Base-by-base conservation (phyloP, 2,797 vertebrate species). In the Geotrypetes seraphini region DNA sequence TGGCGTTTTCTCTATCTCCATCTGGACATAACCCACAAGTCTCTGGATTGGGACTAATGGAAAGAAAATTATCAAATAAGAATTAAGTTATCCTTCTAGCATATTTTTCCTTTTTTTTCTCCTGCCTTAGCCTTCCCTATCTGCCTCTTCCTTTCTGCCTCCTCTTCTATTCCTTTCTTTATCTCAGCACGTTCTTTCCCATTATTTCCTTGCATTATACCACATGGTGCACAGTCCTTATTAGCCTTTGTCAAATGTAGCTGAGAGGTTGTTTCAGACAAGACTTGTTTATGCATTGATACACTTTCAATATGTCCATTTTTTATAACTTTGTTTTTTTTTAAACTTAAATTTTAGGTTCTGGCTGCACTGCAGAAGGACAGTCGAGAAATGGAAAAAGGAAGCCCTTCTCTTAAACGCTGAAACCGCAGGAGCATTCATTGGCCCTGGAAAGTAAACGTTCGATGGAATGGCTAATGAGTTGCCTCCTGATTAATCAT, bases 351-450 rank as follows among this genome's bases (percentile, higher is more conserved):
- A 35, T 26, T 34, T 20, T 49, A 90, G 92, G 83, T 96, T 25
- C 78, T 96, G 51, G 78, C 86, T 47, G 70, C 83, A 8, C 51
- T 96, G 47, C 92, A 93, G 80, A 96, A 87, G 43, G 87, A 85
- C 63, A 82, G 67, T 49, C 68, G 77, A 20, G 82, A 90, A 10
- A 66, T 53, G 68, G 90, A 91, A 41, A 80, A 69, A 52, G 78
- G 83, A 53, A 93, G 89, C 62, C 91, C 82, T 2, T 79, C 81
- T 10, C 84, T 86, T 50, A 86, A 85, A 53, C 88, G 47, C 63
- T 97, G 79, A 87, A 23, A 10, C 13, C 7, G 5, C 2, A 3
- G 17, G 27, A 7, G 26, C 18, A 24, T 28, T 36, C 22, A 13
- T 28, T 24, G 46, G 31, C 8, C 2, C 4, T 9, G 2, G 5